Evolutionary conservation across 2,888 invertebrate species (phyloP), one percentile per base, ranked within the genome.

Genomic region (Pogonocherus hispidulus): DNA sequence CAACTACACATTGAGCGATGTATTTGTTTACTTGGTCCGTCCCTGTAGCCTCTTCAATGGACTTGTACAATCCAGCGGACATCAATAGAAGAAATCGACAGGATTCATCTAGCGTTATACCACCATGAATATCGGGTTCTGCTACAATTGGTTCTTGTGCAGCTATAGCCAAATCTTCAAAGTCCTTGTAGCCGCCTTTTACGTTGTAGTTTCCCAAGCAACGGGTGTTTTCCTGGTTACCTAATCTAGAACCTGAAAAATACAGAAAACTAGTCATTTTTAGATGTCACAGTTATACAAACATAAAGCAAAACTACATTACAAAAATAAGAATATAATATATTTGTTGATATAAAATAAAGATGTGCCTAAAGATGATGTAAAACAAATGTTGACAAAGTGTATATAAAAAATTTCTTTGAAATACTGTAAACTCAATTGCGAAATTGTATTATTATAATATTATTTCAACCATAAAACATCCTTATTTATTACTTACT

Each of bases 171-270:
- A 97, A 87, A 59, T 91, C 90, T 1, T 94, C 94, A 80, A 94
- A 93, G 56, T 96, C 95, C 80, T 91, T 92, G 80, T 94, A 95
- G 1, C 94, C 91, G 0, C 93, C 94, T 86, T 97, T 97, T 0
- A 96, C 92, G 41, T 93, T 87, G 82, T 95, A 95, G 85, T 96
- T 96, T 2, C 96, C 96, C 9, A 97, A 87, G 79, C 96, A 96
- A 11, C 97, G 87, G 0, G 96, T 96, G 78, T 93, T 93, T 44
- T 91, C 90, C 83, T 93, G 93, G 81, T 94, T 94, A 49, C 94
- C 94, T 14, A 95, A 86, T 79, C 90, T 89, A 69, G 90, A 90
- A 37, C 90, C 92, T 92, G 82, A 23, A 22, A 22, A 20, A n/a
- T 72, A 67, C 14, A 68, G 63, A 64, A 18, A 19, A 23, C 3